Evolutionary conservation across 2,113 vertebrate species (phyloP).

Genomic region (Triplophysa rosa): DNA sequence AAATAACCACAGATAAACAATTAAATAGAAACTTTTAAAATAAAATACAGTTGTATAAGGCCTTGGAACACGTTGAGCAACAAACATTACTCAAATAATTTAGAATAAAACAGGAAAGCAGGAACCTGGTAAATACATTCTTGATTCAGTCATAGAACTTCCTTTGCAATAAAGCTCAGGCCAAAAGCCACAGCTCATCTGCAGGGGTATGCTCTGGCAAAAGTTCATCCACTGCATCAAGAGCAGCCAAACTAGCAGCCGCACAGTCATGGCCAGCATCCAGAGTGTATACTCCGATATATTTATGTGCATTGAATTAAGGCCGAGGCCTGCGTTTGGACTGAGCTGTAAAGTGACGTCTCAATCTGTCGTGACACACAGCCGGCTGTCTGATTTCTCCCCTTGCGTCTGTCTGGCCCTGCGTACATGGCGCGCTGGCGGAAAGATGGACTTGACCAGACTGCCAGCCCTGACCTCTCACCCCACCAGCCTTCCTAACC

Average conservation of each 20-base stretch:
- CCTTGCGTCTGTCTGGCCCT: slow-evolving; percentile 49
- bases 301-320: slow-evolving; percentile 56
- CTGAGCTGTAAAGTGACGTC: slow-evolving; percentile 50
- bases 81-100: background rate
- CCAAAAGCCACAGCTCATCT: slow-evolving; percentile 51
- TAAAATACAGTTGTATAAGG: too few species aligned
- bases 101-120: background rate
- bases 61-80: slow-evolving; percentile 16
- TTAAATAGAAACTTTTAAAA: too few species aligned
- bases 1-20: too few species aligned
- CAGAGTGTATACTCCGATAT: slow-evolving; percentile 43
- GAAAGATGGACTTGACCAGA: slow-evolving; percentile 47
- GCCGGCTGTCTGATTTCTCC: slow-evolving; percentile 52
- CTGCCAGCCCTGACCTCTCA: slow-evolving; percentile 47
- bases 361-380: slow-evolving; percentile 55
- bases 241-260: slow-evolving; percentile 47
- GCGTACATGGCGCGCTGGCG: slow-evolving; percentile 13
- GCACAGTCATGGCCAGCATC: slow-evolving; percentile 41
- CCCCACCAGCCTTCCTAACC: slow-evolving; percentile 45
- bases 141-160: slow-evolving; percentile 34
- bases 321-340: slow-evolving; percentile 38
- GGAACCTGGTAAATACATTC: slow-evolving; percentile 27
- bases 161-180: slow-evolving; percentile 37
- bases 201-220: slow-evolving; percentile 45
- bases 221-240: slow-evolving; percentile 43